phyloP scores from a whole-genome alignment of 2,888 invertebrate species.

The Eilema caniola region DNA sequence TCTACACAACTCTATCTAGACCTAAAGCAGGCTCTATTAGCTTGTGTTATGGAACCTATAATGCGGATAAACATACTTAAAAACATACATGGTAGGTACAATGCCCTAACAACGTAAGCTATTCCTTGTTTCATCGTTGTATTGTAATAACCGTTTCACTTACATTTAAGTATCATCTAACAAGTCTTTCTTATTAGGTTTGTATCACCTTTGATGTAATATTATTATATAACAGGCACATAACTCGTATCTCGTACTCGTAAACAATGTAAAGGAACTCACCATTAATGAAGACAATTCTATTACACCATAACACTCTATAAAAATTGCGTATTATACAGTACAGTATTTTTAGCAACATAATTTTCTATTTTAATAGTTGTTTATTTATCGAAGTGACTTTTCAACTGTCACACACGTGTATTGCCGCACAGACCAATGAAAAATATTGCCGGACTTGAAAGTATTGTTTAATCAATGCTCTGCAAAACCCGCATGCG shows the following conservation, averaged over 20 bases:
- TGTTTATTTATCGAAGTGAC: conserved; percentile 12
- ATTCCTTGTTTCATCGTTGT: too few relatives aligned
- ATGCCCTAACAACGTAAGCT: too few relatives aligned
- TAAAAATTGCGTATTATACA: background rate
- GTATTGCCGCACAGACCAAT: background rate
- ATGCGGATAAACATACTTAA: too few relatives aligned
- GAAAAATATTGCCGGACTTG: background rate
- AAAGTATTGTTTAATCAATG: conserved; percentile 6
- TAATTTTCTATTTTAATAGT: conserved; percentile 3
- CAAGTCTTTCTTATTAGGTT: background rate
- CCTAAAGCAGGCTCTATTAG: too few relatives aligned
- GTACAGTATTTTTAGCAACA: conserved; percentile 11
- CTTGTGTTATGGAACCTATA: too few relatives aligned
- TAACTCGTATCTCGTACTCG: too few relatives aligned
- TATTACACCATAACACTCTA: conserved; percentile 10
- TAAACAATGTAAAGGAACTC: background rate
- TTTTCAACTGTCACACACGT: conserved; percentile 8
- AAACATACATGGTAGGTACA: too few relatives aligned
- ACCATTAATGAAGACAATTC: conserved; percentile 3
- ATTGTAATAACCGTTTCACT: too few relatives aligned
- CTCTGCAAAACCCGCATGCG: conserved; percentile 16
- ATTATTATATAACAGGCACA: background rate
- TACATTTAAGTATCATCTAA: too few relatives aligned
- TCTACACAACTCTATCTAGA: too few relatives aligned
- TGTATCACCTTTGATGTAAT: background rate